Evolutionary conservation across 2,113 vertebrate species (phyloP).

Genomic region (Brachypodius melanocephalos): DNA sequence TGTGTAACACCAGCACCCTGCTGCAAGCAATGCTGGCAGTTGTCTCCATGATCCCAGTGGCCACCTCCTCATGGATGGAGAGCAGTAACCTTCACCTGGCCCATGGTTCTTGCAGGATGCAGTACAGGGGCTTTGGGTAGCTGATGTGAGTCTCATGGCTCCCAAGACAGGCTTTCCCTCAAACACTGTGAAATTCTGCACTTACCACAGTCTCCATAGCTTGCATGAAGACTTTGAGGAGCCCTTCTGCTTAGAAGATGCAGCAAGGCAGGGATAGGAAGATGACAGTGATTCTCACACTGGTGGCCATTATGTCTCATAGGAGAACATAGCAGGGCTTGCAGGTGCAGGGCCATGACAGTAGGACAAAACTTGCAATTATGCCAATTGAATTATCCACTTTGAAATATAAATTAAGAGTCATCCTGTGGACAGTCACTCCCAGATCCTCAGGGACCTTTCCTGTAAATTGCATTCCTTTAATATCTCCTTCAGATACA

Average conservation of each 20-base stretch:
- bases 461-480: neutral
- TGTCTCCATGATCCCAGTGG: neutral
- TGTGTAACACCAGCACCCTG: neutral
- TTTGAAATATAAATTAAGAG: slow-evolving; percentile 1
- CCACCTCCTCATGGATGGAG: neutral
- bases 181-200: neutral
- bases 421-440: neutral
- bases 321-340: neutral
- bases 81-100: neutral
- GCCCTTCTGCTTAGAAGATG: neutral
- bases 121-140: neutral
- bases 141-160: neutral
- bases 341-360: neutral
- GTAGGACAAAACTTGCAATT: neutral
- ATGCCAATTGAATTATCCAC: neutral
- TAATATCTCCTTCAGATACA: neutral
- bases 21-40: neutral
- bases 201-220: neutral
- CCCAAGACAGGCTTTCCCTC: neutral
- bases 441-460: neutral
- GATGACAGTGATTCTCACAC: neutral
- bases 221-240: neutral
- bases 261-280: neutral
- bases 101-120: neutral
- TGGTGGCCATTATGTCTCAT: neutral